phyloP scores from a whole-genome alignment of 2,797 vertebrate genomes.

The Thunnus albacares region DNA sequence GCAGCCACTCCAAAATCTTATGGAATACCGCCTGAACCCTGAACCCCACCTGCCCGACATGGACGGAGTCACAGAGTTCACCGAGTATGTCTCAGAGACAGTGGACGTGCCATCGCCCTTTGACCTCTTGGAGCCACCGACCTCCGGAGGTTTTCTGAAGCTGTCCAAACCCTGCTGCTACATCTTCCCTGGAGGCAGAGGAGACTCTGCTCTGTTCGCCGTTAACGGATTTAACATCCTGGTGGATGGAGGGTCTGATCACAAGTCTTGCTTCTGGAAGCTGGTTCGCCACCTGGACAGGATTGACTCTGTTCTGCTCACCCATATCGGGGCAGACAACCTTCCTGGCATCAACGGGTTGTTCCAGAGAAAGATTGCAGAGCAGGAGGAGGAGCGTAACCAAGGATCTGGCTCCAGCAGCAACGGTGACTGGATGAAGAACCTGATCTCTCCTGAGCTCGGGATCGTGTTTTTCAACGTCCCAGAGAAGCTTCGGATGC shows the following conservation, averaged over 20 bases:
- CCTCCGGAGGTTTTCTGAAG: conserved; percentile 98
- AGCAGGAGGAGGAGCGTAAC: conserved; percentile 95
- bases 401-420: conserved; percentile 90
- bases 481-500: conserved; percentile 94
- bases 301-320: conserved; percentile 96
- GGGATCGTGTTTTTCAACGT: conserved; percentile 99
- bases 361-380: conserved; percentile 97
- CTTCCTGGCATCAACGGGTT: conserved; percentile 97
- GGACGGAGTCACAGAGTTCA: conserved; percentile 96
- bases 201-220: conserved; percentile 97
- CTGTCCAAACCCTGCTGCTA: conserved; percentile 99
- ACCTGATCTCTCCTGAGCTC: conserved; percentile 97
- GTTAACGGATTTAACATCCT: conserved; percentile 99
- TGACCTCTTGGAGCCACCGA: conserved; percentile 96
- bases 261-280: conserved; percentile 99
- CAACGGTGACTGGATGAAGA: conserved; percentile 97
- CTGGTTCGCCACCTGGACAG: conserved; percentile 97
- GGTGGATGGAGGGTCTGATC: conserved; percentile 97
- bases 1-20: conserved; percentile 80
- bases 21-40: conserved; percentile 92
- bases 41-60: conserved; percentile 91
- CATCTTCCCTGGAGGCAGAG: conserved; percentile 97
- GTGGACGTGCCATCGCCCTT: conserved; percentile 96
- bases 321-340: conserved; percentile 99
- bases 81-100: conserved; percentile 96